phyloP scores from a whole-genome alignment of 35 echinoderm and acorn worm species.

The Hemicentrotus pulcherrimus region DNA sequence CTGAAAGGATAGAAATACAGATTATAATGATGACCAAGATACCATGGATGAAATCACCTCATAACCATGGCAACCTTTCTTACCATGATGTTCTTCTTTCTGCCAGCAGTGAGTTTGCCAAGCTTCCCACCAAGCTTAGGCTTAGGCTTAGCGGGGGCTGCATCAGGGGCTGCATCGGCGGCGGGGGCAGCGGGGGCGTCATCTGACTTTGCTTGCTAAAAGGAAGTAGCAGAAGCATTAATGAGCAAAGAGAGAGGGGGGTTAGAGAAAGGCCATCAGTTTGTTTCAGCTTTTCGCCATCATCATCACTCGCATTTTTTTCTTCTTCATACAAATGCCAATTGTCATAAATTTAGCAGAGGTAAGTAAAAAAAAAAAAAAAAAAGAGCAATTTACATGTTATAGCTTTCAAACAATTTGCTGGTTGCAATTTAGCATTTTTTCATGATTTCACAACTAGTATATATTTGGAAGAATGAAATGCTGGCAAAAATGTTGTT shows the following conservation, averaged over 20 bases:
- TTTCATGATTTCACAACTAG: no score
- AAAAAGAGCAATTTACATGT: no score
- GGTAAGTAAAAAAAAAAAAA: no score
- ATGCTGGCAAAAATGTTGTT: no score
- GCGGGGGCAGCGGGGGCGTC: background rate
- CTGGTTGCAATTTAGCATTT: no score
- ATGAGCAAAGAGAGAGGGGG: background rate
- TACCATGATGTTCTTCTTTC: conserved; percentile 50
- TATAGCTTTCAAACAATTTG: no score
- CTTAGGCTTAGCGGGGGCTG: conserved; percentile 12
- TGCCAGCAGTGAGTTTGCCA: conserved; percentile 32
- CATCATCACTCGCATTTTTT: background rate
- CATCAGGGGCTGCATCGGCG: background rate
- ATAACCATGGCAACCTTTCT: background rate
- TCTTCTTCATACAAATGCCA: background rate
- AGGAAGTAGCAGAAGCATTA: background rate
- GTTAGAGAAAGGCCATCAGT: background rate
- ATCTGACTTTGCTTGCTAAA: background rate
- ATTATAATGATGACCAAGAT: background rate
- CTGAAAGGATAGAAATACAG: background rate
- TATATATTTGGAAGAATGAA: no score
- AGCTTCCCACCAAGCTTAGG: conserved; percentile 41
- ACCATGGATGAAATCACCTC: background rate
- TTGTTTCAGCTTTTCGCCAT: background rate
- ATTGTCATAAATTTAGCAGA: no score